phyloP scores from a whole-genome alignment of 2,888 invertebrate species.

The Diaphora mendica region DNA sequence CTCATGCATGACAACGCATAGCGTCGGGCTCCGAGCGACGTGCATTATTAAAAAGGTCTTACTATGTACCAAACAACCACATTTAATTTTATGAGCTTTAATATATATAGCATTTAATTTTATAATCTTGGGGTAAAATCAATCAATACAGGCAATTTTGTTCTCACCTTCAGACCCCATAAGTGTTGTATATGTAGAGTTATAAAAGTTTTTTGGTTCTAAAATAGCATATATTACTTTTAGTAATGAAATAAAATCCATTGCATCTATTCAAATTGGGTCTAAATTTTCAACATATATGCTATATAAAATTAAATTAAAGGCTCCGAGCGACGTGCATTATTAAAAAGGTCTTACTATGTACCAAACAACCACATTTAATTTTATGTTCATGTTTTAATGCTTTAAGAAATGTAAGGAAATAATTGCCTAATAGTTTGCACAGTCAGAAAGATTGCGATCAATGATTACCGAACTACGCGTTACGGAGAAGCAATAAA shows the following conservation, averaged over 20 bases:
- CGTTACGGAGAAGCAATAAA: constrained; percentile 45
- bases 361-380: constrained; percentile 62
- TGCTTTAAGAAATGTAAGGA: constrained; percentile 49
- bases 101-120: too few relatives aligned
- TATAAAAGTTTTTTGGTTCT: too few relatives aligned
- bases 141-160: too few relatives aligned
- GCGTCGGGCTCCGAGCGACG: constrained; percentile 49
- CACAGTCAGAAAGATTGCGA: constrained; percentile 28
- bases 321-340: too few relatives aligned
- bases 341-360: constrained; percentile 65
- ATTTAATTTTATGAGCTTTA: constrained; percentile 71
- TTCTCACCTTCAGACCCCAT: too few relatives aligned
- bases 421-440: constrained; percentile 47
- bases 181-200: too few relatives aligned
- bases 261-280: too few relatives aligned
- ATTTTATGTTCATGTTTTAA: constrained; percentile 63
- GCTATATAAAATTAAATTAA: too few relatives aligned
- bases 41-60: constrained; percentile 73
- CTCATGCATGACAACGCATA: constrained; percentile 74
- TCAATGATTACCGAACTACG: constrained; percentile 35
- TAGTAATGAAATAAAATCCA: too few relatives aligned
- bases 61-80: constrained; percentile 55
- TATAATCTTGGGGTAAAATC: too few relatives aligned
- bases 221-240: too few relatives aligned
- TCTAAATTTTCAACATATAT: too few relatives aligned